Percentiles rank a stretch among this genome's conserved stretches.
phyloP scores from a whole-genome alignment of 2,888 invertebrate genomes.

The Pheosia tremula region DNA sequence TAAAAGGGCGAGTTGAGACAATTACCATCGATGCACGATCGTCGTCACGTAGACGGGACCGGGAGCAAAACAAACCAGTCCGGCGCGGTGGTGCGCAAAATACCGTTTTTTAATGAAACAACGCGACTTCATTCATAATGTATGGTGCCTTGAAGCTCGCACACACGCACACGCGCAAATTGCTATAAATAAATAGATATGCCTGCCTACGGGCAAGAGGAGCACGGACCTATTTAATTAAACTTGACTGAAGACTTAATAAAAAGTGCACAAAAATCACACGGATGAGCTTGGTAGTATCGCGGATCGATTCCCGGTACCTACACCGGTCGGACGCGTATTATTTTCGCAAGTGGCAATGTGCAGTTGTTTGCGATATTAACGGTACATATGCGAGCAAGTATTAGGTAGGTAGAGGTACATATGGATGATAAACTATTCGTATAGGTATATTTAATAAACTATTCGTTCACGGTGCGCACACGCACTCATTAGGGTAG shows the following conservation, averaged over 20 bases:
- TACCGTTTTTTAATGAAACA: constrained; percentile 74
- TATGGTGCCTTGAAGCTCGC: constrained; percentile 69
- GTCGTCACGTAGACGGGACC: constrained; percentile 66
- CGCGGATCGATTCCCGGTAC: constrained; percentile 46
- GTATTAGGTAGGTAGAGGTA: constrained; percentile 28
- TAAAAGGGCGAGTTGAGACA: constrained; percentile 62
- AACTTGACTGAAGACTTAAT: constrained; percentile 48
- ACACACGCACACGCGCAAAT: constrained; percentile 52
- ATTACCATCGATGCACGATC: constrained; percentile 71
- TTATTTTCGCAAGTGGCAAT: constrained; percentile 51
- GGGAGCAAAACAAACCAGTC: constrained; percentile 71
- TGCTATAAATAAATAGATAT: constrained; percentile 61
- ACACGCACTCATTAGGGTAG: constrained; percentile 60
- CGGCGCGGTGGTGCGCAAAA: constrained; percentile 61
- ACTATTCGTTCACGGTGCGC: constrained; percentile 54
- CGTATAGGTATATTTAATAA: constrained; percentile 10
- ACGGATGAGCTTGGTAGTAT: constrained; percentile 45
- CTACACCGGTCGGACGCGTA: constrained; percentile 53
- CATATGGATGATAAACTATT: constrained; percentile 26
- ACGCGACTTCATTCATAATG: constrained; percentile 82
- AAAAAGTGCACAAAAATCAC: constrained; percentile 72
- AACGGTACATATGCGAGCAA: constrained; percentile 67
- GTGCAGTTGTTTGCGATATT: constrained; percentile 62
- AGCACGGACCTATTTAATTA: constrained; percentile 52
- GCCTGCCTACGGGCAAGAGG: constrained; percentile 43